Conservation (phyloP, 2,113 vertebrate genomes). For the Cariama cristata region DNA sequence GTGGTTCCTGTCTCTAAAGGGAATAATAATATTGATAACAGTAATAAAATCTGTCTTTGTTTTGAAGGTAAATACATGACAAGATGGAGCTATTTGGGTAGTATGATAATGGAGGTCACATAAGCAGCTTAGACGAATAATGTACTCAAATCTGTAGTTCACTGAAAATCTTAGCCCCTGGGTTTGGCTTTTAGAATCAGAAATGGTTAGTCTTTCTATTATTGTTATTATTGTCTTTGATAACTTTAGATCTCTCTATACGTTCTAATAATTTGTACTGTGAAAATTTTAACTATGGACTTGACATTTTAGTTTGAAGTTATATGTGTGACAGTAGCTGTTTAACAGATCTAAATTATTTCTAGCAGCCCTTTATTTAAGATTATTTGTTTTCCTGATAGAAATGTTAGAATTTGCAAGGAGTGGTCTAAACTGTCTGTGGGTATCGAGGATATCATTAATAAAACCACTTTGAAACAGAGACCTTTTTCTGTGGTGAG, state of each 20-base stretch:
- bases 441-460: not conserved
- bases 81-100: not conserved
- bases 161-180: not conserved
- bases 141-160: not conserved
- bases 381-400: not conserved
- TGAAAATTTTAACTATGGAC: not conserved
- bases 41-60: not conserved
- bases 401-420: not conserved
- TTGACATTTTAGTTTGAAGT: not conserved
- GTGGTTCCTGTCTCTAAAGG: not conserved
- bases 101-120: not conserved
- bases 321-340: not conserved
- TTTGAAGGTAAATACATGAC: not conserved
- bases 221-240: not conserved
- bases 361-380: not conserved
- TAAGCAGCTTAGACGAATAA: not conserved
- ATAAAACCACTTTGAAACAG: not conserved
- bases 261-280: not conserved
- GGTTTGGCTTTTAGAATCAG: not conserved
- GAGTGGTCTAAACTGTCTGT: not conserved
- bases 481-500: not conserved
- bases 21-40: not conserved
- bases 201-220: not conserved
- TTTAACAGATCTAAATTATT: not conserved
- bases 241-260: not conserved